Percentiles rank a stretch among this genome's conserved stretches.
These are phyloP conservation scores for Agonopterix arenella DNA, from an alignment of 2,888 invertebrate genomes.

Conservation along the genomic window DNA sequence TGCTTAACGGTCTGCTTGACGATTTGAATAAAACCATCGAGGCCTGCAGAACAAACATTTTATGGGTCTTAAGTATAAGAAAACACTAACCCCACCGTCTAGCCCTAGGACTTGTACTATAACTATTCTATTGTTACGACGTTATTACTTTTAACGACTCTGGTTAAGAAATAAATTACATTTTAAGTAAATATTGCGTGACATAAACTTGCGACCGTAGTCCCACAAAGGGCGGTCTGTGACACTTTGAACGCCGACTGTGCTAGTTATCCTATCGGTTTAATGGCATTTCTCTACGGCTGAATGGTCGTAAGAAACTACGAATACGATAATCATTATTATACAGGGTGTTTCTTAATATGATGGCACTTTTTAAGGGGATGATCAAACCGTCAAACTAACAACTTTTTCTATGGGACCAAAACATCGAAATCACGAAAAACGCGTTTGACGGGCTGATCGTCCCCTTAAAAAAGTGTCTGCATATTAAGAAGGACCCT, in stretches of 20 bases:
- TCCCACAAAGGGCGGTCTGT: conserved; percentile 5
- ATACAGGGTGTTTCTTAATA: too few species aligned
- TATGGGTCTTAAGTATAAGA: conserved; percentile 38
- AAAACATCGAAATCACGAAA: too few species aligned
- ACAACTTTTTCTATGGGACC: too few species aligned
- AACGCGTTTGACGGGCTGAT: too few species aligned
- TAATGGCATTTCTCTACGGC: neutral
- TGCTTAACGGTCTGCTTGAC: conserved; percentile 61
- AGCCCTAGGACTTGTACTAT: conserved; percentile 3
- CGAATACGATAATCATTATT: too few species aligned
- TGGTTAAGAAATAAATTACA: conserved; percentile 4
- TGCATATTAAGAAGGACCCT: too few species aligned
- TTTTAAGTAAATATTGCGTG: conserved; percentile 7
- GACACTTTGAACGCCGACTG: neutral
- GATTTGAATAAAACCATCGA: conserved; percentile 57
- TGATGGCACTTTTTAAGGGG: too few species aligned
- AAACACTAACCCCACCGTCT: conserved; percentile 27
- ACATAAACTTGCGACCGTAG: conserved; percentile 3
- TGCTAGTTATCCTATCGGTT: neutral
- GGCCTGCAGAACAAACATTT: conserved; percentile 46
- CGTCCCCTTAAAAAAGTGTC: too few species aligned
- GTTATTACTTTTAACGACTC: conserved; percentile 15
- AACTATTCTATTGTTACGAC: conserved; percentile 15
- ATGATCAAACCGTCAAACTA: too few species aligned
- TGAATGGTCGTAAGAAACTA: too few species aligned